Conservation (phyloP, 2,797 vertebrate genomes). For the Lycodopsis pacificus region DNA sequence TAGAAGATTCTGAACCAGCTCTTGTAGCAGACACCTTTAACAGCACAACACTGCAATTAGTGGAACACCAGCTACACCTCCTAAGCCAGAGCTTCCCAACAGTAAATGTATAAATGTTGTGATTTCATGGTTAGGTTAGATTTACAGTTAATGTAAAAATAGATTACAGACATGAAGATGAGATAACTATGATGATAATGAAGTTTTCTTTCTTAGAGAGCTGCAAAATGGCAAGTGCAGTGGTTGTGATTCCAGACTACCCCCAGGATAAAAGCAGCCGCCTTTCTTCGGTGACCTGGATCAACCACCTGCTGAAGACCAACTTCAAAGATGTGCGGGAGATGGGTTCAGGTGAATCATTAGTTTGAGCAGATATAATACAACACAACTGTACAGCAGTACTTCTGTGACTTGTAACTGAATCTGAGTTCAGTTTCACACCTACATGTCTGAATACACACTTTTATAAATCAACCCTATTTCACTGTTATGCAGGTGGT, state of each 20-base stretch:
- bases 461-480: neutral
- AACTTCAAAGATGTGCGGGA: constrained; percentile 77
- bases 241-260: constrained; percentile 39
- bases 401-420: neutral
- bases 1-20: no score
- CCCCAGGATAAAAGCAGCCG: constrained; percentile 64
- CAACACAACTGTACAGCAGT: neutral
- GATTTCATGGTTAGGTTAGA: neutral
- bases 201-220: constrained; percentile 31
- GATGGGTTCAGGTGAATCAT: constrained; percentile 78
- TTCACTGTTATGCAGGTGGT: neutral
- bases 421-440: neutral
- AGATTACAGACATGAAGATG: neutral
- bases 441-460: neutral
- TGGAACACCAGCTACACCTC: neutral
- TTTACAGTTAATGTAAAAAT: neutral
- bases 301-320: constrained; percentile 79
- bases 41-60: neutral
- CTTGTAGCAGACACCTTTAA: neutral
- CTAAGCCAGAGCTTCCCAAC: neutral
- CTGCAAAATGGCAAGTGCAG: constrained; percentile 72
- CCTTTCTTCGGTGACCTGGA: constrained; percentile 75
- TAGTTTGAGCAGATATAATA: neutral
- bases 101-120: neutral
- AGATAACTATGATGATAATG: neutral